Evolutionary conservation across 2,113 vertebrate genomes (phyloP).

Genomic region (Macquaria ambigua): DNA sequence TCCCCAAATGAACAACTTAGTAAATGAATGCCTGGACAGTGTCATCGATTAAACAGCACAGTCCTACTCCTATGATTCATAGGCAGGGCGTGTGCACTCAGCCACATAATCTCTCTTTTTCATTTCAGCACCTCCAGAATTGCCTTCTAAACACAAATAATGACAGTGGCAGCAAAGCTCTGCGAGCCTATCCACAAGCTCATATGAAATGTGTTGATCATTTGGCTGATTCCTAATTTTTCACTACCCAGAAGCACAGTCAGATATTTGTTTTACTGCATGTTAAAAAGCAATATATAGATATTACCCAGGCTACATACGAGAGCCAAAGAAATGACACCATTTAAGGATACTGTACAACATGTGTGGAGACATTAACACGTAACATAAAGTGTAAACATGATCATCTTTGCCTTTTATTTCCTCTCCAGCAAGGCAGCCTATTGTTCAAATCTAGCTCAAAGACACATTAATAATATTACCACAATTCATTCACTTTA

Average conservation of each 20-base stretch:
- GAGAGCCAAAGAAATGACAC: conserved; percentile 20
- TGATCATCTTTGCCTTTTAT: neutral
- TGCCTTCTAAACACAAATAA: conserved; percentile 80
- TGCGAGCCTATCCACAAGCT: conserved; percentile 50
- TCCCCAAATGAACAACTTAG: conserved; percentile 69
- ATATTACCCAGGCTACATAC: conserved; percentile 3
- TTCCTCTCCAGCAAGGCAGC: neutral
- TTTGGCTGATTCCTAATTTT: conserved; percentile 74
- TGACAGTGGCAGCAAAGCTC: conserved; percentile 70
- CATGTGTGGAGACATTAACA: conserved; percentile 3
- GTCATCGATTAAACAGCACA: conserved; percentile 77
- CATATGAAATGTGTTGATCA: conserved; percentile 61
- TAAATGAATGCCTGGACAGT: conserved; percentile 69
- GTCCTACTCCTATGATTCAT: conserved; percentile 71
- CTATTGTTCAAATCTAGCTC: neutral
- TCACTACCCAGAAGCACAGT: conserved; percentile 36
- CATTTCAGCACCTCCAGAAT: conserved; percentile 78
- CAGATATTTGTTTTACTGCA: conserved; percentile 53
- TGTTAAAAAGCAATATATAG: conserved; percentile 50
- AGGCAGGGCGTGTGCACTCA: conserved; percentile 66
- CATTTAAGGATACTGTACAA: conserved; percentile 12
- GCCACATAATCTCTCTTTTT: conserved; percentile 80
- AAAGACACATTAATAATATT: neutral
- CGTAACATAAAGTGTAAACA: neutral
- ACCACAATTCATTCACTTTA: neutral